Evolutionary conservation across 2,888 invertebrate species (phyloP), one percentile per base, ranked within the genome.

Genomic region (Altica lythri): DNA sequence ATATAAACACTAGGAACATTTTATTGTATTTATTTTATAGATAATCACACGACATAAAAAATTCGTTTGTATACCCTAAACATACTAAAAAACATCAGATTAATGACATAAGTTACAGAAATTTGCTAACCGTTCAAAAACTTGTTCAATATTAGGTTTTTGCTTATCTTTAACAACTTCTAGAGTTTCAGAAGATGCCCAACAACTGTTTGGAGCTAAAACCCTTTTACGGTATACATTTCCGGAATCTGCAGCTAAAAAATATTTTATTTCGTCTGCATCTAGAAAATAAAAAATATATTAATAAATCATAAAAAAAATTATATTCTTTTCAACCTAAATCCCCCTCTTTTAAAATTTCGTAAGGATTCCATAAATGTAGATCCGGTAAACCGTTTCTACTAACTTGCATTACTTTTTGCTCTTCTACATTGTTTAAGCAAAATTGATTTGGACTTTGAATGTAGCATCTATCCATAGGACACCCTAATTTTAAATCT

Each of bases 221-320:
- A 18, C 10, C 4, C 22, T 29, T 35, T 12, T 35, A 4, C n/a
- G 13, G 1, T 6, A 5, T 9, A 42, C 19, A 4, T 29, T 12
- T 6, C 52, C 55, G 3, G 29, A 10, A n/a, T 52, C 48, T 17
- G 38, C 10, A 1, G 27, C 29, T n/a, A 56, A 10, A 12, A 52
- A 56, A 32, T 48, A 48, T 38, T 44, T 48, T 17, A 30, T 40
- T 43, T 56, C 55, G 16, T 56, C 55, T 2, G 38, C 42, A 18
- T 52, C 55, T 56, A 14, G 13, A 49, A 48, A n/a, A 45, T 42
- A 8, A 12, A 27, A 12, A 37, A 35, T 29, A 2, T 6, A 29
- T 29, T 29, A n/a, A n/a, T 5, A 22, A 22, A 22, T 22, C 6
- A 22, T 4, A 22, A 22, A 4, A 22, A 4, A 22, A 22, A 22